phyloP scores from a whole-genome alignment of 2,113 vertebrate genomes.

The Dipodomys spectabilis region DNA sequence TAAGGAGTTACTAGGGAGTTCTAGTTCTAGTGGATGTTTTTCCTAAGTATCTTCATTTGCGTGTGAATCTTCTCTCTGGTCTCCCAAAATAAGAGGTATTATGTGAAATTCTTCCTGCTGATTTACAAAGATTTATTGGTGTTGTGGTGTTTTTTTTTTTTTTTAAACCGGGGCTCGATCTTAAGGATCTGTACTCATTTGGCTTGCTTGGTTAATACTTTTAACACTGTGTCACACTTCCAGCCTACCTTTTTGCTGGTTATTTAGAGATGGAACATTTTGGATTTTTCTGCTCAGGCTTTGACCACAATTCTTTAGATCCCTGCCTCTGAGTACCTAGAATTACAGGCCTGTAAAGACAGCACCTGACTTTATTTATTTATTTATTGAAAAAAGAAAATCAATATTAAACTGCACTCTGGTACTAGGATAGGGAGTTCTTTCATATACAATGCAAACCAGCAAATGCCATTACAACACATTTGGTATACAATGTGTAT shows the following conservation, averaged over 20 bases:
- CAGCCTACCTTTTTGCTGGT: too few relatives aligned
- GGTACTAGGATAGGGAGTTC: conserved; percentile 3
- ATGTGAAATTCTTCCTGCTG: not conserved
- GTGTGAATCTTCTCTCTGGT: not conserved
- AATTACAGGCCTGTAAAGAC: too few relatives aligned
- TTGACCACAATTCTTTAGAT: too few relatives aligned
- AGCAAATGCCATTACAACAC: not conserved
- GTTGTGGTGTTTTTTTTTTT: too few relatives aligned
- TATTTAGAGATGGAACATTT: too few relatives aligned
- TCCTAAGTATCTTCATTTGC: not conserved
- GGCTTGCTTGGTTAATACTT: too few relatives aligned
- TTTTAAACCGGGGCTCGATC: too few relatives aligned
- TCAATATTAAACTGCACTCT: conserved; percentile 16
- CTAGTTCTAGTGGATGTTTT: not conserved
- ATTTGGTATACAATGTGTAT: not conserved
- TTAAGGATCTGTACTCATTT: too few relatives aligned
- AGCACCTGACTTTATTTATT: too few relatives aligned
- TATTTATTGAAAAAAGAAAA: not conserved
- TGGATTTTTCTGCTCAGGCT: too few relatives aligned
- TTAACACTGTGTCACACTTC: too few relatives aligned
- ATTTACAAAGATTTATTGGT: not conserved
- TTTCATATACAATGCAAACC: not conserved
- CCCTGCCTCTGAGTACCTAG: too few relatives aligned
- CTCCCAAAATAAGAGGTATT: not conserved
- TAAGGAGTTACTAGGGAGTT: not conserved